Conservation (phyloP, 1,140 invertebrate species). For the Heliconius nattereri region DNA sequence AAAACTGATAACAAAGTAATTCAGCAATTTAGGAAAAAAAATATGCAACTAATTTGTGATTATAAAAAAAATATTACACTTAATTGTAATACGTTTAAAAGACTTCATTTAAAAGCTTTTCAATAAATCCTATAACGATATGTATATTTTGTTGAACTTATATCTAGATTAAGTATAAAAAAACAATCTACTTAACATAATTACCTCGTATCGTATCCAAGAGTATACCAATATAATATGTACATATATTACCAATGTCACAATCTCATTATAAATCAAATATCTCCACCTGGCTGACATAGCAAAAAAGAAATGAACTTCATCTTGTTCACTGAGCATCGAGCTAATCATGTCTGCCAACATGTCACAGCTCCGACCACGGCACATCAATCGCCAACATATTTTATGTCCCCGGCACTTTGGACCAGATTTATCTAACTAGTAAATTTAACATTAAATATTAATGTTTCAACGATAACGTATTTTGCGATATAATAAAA, state of each 20-base stretch:
- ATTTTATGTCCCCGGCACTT: conserved; percentile 25
- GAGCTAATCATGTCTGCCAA: conserved; percentile 24
- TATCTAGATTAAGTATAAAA: no score
- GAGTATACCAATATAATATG: no score
- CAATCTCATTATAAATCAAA: conserved; percentile 16
- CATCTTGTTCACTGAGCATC: conserved; percentile 28
- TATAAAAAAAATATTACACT: no score
- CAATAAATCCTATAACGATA: no score
- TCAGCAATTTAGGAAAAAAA: no score
- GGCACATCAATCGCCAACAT: conserved; percentile 21
- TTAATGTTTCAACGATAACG: conserved; percentile 10
- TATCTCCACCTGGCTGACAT: conserved; percentile 10
- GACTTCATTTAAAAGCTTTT: no score
- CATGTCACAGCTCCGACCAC: conserved; percentile 21
- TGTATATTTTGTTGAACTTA: no score
- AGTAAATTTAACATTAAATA: conserved; percentile 16
- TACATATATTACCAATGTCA: neutral
- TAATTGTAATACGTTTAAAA: no score
- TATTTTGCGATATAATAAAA: conserved; percentile 6
- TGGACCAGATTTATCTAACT: conserved; percentile 23
- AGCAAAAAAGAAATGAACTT: conserved; percentile 13
- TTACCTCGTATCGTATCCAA: no score
- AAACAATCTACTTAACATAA: no score
- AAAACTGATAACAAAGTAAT: no score
- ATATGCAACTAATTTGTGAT: no score